Evolutionary conservation across 2,888 invertebrate species (phyloP), one percentile per base, ranked within the genome.

Genomic region (Flexamia atlantica): DNA sequence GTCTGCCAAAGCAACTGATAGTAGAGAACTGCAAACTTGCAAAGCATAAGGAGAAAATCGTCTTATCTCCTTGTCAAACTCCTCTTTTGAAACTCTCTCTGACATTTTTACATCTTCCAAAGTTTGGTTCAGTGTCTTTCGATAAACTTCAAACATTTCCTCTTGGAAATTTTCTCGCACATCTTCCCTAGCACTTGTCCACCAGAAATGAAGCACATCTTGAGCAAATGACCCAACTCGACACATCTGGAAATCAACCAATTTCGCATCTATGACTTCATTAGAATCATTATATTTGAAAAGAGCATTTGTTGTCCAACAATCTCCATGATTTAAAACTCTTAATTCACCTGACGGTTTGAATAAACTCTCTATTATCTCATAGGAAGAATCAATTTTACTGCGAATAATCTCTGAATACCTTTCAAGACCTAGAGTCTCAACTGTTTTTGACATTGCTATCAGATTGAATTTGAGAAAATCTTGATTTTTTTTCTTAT

Each of bases 241-340:
- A n/a, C 74, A 14, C 17, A 42, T 32, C 60, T 85, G 85, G 28
- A 85, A 85, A 46, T 85, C 84, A 40, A 81, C 28, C 40, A 84
- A 23, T 74, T 82, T 85, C 17, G 40, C 46, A 46, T 76, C 50
- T 5, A 76, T 23, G 7, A 76, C 76, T n/a, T 76, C 28, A 30
- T 81, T 70, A 1, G 20, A 20, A 0, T 74, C 76, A 57, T 85
- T 82, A 10, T 83, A 68, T 57, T 84, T 83, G 64, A 85, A 84
- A 84, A 85, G 79, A n/a, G 84, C 74, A 30, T 86, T 85, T 57
- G 84, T 85, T 14, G 82, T 40, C 85, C 85, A 85, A 3, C 60
- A 25, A 57, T 85, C 85, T 1, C 84, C 83, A 30, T 84, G 85
- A 28, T 64, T 64, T 3, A 85, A 28, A 7, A 82, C 83, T 17